Conservation (phyloP, 1,140 invertebrate genomes). For the Rhopalosiphum padi region DNA sequence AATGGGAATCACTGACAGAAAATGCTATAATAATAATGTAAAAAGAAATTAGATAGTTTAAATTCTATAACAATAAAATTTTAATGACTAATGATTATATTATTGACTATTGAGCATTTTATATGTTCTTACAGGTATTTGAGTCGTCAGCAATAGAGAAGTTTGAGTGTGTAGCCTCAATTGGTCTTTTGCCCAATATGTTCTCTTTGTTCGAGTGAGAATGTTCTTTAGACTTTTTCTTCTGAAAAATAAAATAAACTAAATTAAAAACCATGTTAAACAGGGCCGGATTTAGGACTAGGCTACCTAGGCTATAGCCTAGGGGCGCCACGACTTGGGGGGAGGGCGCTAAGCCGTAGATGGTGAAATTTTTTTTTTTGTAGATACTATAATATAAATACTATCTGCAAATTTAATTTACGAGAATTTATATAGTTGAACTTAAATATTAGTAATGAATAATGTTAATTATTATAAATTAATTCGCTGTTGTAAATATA, state of each 20-base stretch:
- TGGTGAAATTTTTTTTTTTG: no score
- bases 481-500: no score
- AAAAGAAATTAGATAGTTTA: neutral
- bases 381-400: no score
- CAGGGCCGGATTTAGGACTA: no score
- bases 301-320: no score
- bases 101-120: neutral
- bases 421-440: no score
- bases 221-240: constrained; percentile 72
- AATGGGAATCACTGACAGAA: constrained; percentile 80
- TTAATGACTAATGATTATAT: neutral
- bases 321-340: no score
- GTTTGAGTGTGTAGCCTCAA: constrained; percentile 77
- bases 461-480: no score
- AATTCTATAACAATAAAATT: neutral
- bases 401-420: no score
- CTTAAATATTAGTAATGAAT: no score
- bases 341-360: no score
- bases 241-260: constrained; percentile 63
- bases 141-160: constrained; percentile 85
- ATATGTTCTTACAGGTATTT: constrained; percentile 77
- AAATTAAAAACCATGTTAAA: neutral
- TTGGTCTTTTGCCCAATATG: constrained; percentile 71
- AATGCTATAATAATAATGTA: constrained; percentile 72
- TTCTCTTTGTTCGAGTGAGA: constrained; percentile 74